Base-by-base conservation (phyloP, 2,888 invertebrate genomes). In the Lasioglossum oenotherae region DNA sequence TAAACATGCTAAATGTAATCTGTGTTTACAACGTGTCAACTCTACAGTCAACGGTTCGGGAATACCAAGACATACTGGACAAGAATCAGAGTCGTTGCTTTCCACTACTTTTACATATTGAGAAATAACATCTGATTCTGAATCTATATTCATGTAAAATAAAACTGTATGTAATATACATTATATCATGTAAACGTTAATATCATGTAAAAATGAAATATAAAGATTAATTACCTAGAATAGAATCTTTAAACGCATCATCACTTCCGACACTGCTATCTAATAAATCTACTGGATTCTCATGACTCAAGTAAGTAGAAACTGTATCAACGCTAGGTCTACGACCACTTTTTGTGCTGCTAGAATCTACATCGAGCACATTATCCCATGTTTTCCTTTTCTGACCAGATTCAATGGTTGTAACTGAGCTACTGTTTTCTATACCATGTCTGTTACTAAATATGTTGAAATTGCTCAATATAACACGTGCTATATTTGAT, bases 271-370 rank as follows among this genome's bases (percentile, higher is more conserved):
- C 96, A 92, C 97, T 97, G 94, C 97, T 97, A 95, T 97, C 97
- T 76, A 97, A 94, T 88, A 97, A 95, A 95, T 97, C 97, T 88
- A 97, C 96, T 0, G 97, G 96, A 95, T 98, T 98, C 95, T 98
- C 98, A 90, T 97, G 98, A 94, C 98, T 98, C 91, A 98, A 96
- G 96, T 98, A 98, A 0, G 98, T 98, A 83, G 98, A 98, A 49
- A 98, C 98, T 19, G 98, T 98, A 95, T 98, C 98, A 69, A 98
- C 97, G 94, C 98, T 98, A 82, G 98, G 98, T 35, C 98, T 96
- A 23, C 98, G 96, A 72, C 97, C 97, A 78, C 97, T 97, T 92
- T 97, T 97, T 75, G 97, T 97, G 93, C 98, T 97, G 92, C 97
- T 97, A 82, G 97, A 96, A 94, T 97, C 97, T 0, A 96, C 96